Base-by-base conservation (phyloP, 2,113 vertebrate genomes). In the Corythornis vintsioides region DNA sequence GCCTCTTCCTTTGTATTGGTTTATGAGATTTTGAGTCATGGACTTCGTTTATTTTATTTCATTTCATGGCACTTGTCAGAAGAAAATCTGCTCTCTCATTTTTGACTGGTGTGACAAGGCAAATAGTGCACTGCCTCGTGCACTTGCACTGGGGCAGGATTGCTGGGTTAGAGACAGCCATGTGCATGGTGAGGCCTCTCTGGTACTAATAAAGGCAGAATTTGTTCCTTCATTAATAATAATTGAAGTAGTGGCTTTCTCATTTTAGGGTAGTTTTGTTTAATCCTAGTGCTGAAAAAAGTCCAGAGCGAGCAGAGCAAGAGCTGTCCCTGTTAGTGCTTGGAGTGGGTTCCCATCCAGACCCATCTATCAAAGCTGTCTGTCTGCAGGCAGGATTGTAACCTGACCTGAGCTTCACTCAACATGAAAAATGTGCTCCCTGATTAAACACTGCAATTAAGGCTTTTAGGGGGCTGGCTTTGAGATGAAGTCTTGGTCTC, bases 391-490 rank as follows among this genome's bases (percentile, higher is more conserved):
- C 1, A 4, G 3, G 47, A 80, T 77, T 85, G 75, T 93, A 85
- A 94, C 88, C 52, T 80, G 56, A 92, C 85, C 90, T 57, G 57
- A 91, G 29, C 13, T 93, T 73, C 87, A 89, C 56, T 80, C 56
- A 87, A 92, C 95, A 55, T 80, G 47, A 92, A 83, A 55, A 93
- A 83, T 85, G 60, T 77, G 15, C 56, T 31, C 14, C 28, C 22
- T 55, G 26, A 57, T 91, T 85, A 81, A 93, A 66, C 15, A 35
- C 28, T 60, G 52, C 43, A 67, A 43, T 66, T 79, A 66, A 80
- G 77, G 60, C 42, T 89, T 95, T 91, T 60, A 77, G n/a, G 52
- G 60, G 52, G 18, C 43, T 88, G 81, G 59, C 73, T 88, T 89
- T 40, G 52, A 85, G 60, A 70, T 76, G 78, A 73, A 74, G 56